Base-by-base conservation (phyloP, 2,797 vertebrate species). In the Gallinago stenura region DNA sequence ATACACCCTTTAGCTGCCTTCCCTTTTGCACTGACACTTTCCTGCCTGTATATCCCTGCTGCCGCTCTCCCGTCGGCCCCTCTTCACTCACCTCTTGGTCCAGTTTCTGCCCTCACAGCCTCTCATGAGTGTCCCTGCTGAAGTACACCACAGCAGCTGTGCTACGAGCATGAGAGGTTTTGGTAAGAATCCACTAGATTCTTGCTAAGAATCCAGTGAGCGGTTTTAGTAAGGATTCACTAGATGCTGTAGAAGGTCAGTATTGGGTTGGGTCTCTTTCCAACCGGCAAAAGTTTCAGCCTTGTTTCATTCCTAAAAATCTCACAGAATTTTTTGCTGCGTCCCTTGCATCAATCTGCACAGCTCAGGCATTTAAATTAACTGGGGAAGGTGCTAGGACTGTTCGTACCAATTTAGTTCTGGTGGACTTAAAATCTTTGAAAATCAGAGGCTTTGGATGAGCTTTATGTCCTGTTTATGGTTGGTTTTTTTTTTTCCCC, bases 401-500 rank as follows among this genome's bases (percentile, higher is more conserved):
- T 60, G 7, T 66, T 69, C 3, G 1, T 62, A 54, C n/a, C 24
- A 35, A 28, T 41, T 83, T 54, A 19, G 11, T 89, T 31, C 39
- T 60, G 19, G 9, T 62, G 51, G 58, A 46, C 43, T 83, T 51
- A 19, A 93, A 84, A 58, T 73, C 12, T 60, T 89, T 73, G 45
- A 80, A 89, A 92, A 83, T 21, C 60, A 85, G n/a, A 83, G 31
- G 11, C 26, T 84, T 91, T 0, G 0, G 24, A 62, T 56, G 22
- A 79, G 17, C 45, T 54, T 89, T 69, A 24, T 76, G 18, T 6
- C 2, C 6, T 15, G 26, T 21, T 14, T 12, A 11, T 25, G 8
- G 7, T 4, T 37, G 9, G 10, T 37, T 4, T 13, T 28, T 22
- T 33, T 30, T 51, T 13, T 1, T 0, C 0, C 4, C 37, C 9